Base-by-base conservation (phyloP, 2,888 invertebrate genomes). In the Thymelicus sylvestris region DNA sequence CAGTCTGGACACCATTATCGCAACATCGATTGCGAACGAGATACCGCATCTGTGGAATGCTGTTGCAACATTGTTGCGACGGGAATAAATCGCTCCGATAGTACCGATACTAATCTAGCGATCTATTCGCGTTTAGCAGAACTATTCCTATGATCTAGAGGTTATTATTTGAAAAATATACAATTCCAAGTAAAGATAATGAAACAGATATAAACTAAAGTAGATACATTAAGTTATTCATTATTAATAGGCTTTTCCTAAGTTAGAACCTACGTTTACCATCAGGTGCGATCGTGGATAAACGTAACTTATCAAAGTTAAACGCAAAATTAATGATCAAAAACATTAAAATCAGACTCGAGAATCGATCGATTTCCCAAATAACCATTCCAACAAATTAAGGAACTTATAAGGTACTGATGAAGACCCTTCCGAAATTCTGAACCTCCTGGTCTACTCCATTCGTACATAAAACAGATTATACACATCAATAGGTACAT, bases 61-160 rank as follows among this genome's bases (percentile, higher is more conserved):
- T 48, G 66, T 39, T 66, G 71, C 66, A 71, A 71, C 71, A 66
- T 57, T 66, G 71, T 71, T 66, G 71, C 41, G 7, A 38, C 47
- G 55, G 24, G 66, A 55, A 71, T 71, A 71, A 71, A 71, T 62
- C 55, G 55, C 15, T 12, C n/a, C 38, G 71, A 71, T 71, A 66
- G 55, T 12, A 12, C n/a, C 38, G 71, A 71, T 71, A 66, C 12
- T 38, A 57, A 71, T 71, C 65, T 60, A 13, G 50, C 48, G 59
- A 65, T 70, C 52, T 66, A 66, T 47, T n/a, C 12, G 7, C 57
- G 15, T 38, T 55, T 6, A 52, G 24, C 55, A 57, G 13, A 38
- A 13, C 57, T 57, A 31, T 31, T 31, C 31, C 31, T 31, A 57
- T 57, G 31, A 57, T 13, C 0, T n/a, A 6, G 13, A 13, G 38